phyloP scores from a whole-genome alignment of 2,797 vertebrate species.

The Atherinosoma microstoma region DNA sequence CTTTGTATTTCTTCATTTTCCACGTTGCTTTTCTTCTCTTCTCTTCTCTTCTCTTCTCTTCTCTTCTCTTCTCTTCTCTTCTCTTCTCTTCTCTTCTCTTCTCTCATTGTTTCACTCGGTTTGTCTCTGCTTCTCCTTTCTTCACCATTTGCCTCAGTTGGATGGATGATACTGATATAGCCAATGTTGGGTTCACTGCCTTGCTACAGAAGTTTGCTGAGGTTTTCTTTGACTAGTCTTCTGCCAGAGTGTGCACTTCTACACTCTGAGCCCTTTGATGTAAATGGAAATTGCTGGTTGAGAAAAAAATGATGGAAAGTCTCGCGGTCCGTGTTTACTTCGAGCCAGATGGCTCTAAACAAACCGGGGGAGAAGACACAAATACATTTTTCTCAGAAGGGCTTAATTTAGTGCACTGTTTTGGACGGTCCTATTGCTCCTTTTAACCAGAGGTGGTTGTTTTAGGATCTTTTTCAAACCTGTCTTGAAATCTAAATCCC shows the following conservation, averaged over 20 bases:
- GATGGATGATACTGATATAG: slow-evolving; percentile 23
- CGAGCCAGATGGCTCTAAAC: slow-evolving; percentile 69
- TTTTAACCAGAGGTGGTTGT: slow-evolving; percentile 32
- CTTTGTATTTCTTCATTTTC: slow-evolving; percentile 4
- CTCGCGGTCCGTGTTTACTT: slow-evolving; percentile 63
- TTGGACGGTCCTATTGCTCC: slow-evolving; percentile 16
- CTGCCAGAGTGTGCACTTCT: slow-evolving; percentile 41
- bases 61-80: too few relatives aligned
- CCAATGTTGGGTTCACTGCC: slow-evolving; percentile 24
- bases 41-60: too few relatives aligned
- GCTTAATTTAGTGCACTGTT: slow-evolving; percentile 49
- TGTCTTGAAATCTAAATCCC: slow-evolving; percentile 28
- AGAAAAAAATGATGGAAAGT: slow-evolving; percentile 62
- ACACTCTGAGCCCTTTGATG: slow-evolving; percentile 50
- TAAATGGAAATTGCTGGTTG: slow-evolving; percentile 64
- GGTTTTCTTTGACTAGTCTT: slow-evolving; percentile 26
- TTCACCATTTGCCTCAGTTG: background rate
- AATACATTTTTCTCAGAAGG: slow-evolving; percentile 58
- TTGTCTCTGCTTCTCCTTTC: slow-evolving; percentile 9
- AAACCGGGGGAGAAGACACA: slow-evolving; percentile 52
- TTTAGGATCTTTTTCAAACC: slow-evolving; percentile 29
- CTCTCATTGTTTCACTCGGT: background rate
- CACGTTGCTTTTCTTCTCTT: background rate
- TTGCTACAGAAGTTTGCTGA: slow-evolving; percentile 16
- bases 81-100: background rate